These are phyloP conservation scores for Urocitellus parryii DNA, from an alignment of 2,113 vertebrate species.

Conservation along the genomic window DNA sequence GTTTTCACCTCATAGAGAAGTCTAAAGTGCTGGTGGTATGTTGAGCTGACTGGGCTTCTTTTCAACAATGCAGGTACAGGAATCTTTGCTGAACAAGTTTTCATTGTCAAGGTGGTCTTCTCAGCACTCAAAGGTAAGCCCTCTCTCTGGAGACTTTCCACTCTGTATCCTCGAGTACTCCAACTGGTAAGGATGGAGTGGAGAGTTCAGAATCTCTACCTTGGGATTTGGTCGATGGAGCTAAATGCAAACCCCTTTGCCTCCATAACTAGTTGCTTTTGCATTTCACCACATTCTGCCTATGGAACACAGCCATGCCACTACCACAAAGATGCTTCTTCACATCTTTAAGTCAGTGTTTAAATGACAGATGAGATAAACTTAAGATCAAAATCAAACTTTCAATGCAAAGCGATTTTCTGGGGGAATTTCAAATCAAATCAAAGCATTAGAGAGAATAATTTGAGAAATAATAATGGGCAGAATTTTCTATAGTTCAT, in stretches of 20 bases:
- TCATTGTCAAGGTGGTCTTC: conserved; percentile 87
- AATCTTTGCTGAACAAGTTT: conserved; percentile 87
- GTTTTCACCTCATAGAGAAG: neutral
- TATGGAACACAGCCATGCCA: neutral
- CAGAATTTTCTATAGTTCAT: conserved; percentile 8
- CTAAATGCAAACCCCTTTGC: neutral
- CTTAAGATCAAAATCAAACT: neutral
- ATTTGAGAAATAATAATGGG: neutral
- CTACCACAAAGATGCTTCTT: neutral
- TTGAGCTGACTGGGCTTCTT: conserved; percentile 47
- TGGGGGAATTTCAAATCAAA: neutral
- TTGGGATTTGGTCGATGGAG: no score
- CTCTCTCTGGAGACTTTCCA: neutral
- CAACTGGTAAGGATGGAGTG: no score
- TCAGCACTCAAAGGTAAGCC: conserved; percentile 88
- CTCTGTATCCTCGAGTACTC: accelerated
- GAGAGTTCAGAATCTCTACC: neutral
- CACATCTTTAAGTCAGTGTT: neutral
- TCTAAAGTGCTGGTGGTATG: neutral
- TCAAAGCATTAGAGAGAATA: neutral
- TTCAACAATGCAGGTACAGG: conserved; percentile 86
- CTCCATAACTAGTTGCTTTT: neutral
- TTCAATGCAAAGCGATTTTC: neutral
- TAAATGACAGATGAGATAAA: neutral
- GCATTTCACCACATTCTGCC: neutral